Conservation (phyloP, 2,797 vertebrate genomes). For the Oophaga sylvatica region DNA sequence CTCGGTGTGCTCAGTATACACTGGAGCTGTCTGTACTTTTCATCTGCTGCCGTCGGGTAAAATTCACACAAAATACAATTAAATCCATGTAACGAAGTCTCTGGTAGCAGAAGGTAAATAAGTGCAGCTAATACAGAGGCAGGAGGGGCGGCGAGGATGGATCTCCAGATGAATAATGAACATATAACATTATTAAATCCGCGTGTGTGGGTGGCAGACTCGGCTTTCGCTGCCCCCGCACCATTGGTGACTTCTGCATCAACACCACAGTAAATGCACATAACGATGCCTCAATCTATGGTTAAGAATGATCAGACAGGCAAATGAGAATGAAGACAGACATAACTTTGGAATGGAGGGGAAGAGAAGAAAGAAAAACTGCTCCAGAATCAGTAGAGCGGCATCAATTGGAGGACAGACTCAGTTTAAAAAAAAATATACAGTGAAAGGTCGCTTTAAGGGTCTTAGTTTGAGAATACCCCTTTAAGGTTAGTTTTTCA, state of each 20-base stretch:
- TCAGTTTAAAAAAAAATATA: too few relatives aligned
- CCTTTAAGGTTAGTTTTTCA: not conserved
- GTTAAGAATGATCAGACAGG: not conserved
- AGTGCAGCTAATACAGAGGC: not conserved
- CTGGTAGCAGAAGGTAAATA: constrained; percentile 22
- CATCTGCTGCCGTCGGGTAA: not conserved
- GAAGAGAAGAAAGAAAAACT: too few relatives aligned
- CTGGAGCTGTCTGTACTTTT: not conserved
- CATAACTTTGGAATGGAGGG: too few relatives aligned
- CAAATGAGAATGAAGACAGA: not conserved
- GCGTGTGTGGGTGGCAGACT: constrained; percentile 8
- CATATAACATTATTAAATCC: constrained; percentile 21
- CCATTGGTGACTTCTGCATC: not conserved
- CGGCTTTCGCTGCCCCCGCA: not conserved
- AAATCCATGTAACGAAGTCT: not conserved
- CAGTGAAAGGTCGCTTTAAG: too few relatives aligned
- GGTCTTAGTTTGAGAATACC: too few relatives aligned
- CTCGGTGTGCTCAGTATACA: not conserved
- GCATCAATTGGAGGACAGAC: too few relatives aligned
- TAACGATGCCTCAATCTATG: not conserved
- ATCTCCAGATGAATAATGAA: constrained; percentile 11
- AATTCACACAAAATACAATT: constrained; percentile 17
- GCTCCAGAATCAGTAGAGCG: too few relatives aligned
- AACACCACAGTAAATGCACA: not conserved
- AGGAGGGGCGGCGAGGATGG: not conserved